Percentiles rank a stretch among this genome's conserved stretches.
These are phyloP conservation scores for Fopius arisanus DNA, from an alignment of 1,140 invertebrate genomes.

Conservation along the genomic window DNA sequence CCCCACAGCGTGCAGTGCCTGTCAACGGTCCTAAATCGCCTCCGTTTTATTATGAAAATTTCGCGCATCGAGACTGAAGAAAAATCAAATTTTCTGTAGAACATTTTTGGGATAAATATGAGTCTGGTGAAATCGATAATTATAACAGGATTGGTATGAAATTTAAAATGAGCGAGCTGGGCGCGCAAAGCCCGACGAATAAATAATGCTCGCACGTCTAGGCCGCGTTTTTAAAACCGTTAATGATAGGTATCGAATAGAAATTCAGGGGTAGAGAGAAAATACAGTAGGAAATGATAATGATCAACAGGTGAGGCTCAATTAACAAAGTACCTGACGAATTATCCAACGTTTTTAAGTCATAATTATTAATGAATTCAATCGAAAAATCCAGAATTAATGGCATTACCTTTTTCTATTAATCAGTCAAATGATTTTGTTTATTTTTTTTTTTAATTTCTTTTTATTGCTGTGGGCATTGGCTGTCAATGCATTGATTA, in stretches of 20 bases:
- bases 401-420: background rate
- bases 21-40: constrained; percentile 55
- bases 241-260: background rate
- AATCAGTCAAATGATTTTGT: background rate
- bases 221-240: constrained; percentile 64
- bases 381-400: constrained; percentile 14
- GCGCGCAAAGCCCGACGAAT: constrained; percentile 62
- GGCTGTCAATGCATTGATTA: constrained; percentile 7
- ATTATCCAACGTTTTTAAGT: constrained; percentile 30
- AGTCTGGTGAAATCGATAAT: background rate
- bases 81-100: constrained; percentile 26
- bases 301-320: constrained; percentile 60
- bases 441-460: background rate
- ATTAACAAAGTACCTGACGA: constrained; percentile 19
- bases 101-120: background rate
- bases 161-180: constrained; percentile 48
- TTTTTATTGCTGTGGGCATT: background rate
- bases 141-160: background rate
- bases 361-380: constrained; percentile 31
- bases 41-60: constrained; percentile 57
- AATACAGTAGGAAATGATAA: constrained; percentile 1
- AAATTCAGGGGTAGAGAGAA: background rate
- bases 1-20: constrained; percentile 61
- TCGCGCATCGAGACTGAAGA: constrained; percentile 52
- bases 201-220: constrained; percentile 51